Conservation (phyloP, 1,140 invertebrate genomes). For the Coelopa frigida region DNA sequence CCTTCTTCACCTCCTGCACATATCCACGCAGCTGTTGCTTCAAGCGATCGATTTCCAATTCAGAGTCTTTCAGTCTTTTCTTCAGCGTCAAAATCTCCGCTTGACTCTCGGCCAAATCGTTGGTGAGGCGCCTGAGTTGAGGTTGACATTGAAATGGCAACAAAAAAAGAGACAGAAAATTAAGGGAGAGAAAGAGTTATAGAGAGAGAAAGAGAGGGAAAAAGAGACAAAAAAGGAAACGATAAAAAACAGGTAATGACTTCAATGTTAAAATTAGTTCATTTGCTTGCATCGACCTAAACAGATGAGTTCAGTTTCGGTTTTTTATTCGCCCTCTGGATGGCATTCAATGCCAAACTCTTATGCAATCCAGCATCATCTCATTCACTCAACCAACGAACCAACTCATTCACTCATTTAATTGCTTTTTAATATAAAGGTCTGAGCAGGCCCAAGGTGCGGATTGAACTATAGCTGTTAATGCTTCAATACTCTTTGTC, state of each 20-base stretch:
- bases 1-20: constrained; percentile 56
- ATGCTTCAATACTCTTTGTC: not conserved
- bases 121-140: constrained; percentile 30
- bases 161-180: constrained; percentile 3
- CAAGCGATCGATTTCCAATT: constrained; percentile 53
- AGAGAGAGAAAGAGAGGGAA: not conserved
- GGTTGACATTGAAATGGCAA: no score
- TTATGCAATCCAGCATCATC: no score
- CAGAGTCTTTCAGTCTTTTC: constrained; percentile 50
- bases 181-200: not conserved
- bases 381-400: no score
- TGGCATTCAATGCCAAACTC: no score
- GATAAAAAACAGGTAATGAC: not conserved
- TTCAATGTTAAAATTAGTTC: not conserved
- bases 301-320: no score
- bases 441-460: no score
- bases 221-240: not conserved
- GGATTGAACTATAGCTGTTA: no score
- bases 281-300: no score
- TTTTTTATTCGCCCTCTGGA: no score
- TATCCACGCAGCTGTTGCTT: constrained; percentile 60
- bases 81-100: constrained; percentile 48
- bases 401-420: no score
- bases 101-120: constrained; percentile 30
- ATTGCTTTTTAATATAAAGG: no score